Percentiles rank a stretch among this genome's conserved stretches.
phyloP scores from a whole-genome alignment of 2,113 vertebrate species.

The Nettapus auritus region DNA sequence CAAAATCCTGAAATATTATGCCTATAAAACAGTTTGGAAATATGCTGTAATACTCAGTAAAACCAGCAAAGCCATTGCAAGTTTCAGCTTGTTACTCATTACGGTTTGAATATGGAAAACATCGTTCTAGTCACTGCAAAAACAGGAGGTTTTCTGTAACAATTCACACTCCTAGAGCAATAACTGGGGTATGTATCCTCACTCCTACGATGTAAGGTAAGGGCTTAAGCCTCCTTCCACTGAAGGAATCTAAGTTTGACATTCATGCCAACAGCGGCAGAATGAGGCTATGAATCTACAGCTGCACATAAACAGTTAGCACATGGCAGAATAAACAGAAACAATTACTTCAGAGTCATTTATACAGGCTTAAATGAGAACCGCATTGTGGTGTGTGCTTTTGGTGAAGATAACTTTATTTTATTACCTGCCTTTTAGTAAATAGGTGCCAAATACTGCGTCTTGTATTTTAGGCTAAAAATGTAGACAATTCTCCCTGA shows the following conservation, averaged over 20 bases:
- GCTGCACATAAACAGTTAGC: background rate
- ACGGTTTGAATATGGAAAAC: background rate
- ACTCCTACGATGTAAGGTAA: background rate
- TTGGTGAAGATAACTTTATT: background rate
- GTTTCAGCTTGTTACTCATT: background rate
- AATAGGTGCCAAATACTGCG: background rate
- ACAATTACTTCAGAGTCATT: constrained; percentile 25
- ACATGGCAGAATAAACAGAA: constrained; percentile 3
- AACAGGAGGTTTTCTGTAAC: background rate
- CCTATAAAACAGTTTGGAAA: constrained; percentile 44
- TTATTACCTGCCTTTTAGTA: background rate
- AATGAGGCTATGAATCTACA: background rate
- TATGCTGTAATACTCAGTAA: background rate
- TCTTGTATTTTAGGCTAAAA: background rate
- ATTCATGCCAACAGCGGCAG: background rate
- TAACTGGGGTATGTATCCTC: background rate
- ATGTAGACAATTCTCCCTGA: background rate
- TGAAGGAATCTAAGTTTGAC: background rate
- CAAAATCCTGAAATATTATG: background rate
- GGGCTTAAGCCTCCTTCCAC: background rate
- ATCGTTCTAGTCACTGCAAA: background rate
- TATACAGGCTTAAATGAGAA: constrained; percentile 25
- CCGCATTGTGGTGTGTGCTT: background rate
- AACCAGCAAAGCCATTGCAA: background rate
- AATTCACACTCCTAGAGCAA: background rate